Percentiles rank a stretch among this genome's conserved stretches.
Conservation (phyloP, 2,888 invertebrate genomes). For the Drosophila bunnanda region DNA sequence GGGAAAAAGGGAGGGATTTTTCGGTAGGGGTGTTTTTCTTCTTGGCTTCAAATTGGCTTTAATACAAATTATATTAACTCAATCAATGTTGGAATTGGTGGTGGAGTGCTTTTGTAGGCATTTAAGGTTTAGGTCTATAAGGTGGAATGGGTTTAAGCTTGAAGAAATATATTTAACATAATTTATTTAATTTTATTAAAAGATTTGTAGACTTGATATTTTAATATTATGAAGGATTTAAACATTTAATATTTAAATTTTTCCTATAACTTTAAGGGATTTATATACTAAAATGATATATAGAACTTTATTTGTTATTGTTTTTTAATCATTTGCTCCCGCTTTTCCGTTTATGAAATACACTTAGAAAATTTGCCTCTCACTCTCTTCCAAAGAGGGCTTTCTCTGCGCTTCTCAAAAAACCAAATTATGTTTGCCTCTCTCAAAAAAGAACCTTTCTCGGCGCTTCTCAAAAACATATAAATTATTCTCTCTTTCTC, state of each 20-base stretch:
- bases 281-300: no score
- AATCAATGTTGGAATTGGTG: conserved; percentile 51
- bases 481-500: no score
- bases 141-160: neutral
- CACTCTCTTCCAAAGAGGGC: no score
- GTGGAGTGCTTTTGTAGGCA: neutral
- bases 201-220: neutral
- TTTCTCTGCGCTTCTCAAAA: neutral
- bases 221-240: rapidly evolving
- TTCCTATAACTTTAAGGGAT: no score
- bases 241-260: neutral
- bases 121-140: neutral
- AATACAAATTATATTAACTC: conserved; percentile 74
- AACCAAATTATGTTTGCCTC: neutral
- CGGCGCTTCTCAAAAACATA: conserved; percentile 3
- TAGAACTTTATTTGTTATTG: no score
- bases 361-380: no score
- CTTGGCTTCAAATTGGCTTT: conserved; percentile 64
- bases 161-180: no score
- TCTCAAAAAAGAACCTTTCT: neutral
- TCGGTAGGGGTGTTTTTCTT: neutral
- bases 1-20: neutral
- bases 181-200: neutral
- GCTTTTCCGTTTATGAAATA: no score
- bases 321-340: no score